Evolutionary conservation across 2,888 invertebrate genomes (phyloP), one percentile per base, ranked within the genome.

Genomic region (Drosophila robusta): DNA sequence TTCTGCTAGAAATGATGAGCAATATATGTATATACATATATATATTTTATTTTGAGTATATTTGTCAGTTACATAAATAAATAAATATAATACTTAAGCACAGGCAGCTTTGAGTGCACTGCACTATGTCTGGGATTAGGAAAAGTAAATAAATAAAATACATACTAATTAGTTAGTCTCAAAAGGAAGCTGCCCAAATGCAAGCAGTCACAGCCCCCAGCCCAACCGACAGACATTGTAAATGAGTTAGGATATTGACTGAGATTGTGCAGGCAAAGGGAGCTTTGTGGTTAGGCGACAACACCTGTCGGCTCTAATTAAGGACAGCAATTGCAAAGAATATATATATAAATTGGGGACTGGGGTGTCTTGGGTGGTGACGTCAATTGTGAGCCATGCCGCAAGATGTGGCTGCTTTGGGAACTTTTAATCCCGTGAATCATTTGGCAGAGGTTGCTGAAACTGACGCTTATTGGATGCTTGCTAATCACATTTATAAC

Each of bases 251-350:
- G 22, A 9, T 34, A 50, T 36, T 57, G 46, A 14, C 46, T 42
- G 11, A 41, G 36, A 9, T 49, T 54, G 9, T 49, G n/a, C 11
- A 38, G 32, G n/a, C 18, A 52, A 38, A 22, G 11, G 9, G 18
- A 32, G 36, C 4, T n/a, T 60, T 42, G 63, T 16, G 69, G 60
- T 60, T 58, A 18, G 38, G 45, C 49, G 60, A 51, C 60, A 70
- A 45, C 75, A 70, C 71, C 75, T 79, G 84, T 87, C 87, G 75
- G 69, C 61, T 68, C 56, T 74, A 64, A 76, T 86, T 83, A 70
- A 39, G 60, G 55, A 29, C 11, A 34, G 56, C 46, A 49, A 71
- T 62, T 47, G 24, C 42, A 46, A 61, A 39, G 39, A 49, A 39
- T 36, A 44, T 45, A 7, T 22, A 14, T 22, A 16, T 14, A 24